Percentiles rank a stretch among this genome's conserved stretches.
Conservation (phyloP, 2,113 vertebrate genomes). For the Talpa occidentalis region DNA sequence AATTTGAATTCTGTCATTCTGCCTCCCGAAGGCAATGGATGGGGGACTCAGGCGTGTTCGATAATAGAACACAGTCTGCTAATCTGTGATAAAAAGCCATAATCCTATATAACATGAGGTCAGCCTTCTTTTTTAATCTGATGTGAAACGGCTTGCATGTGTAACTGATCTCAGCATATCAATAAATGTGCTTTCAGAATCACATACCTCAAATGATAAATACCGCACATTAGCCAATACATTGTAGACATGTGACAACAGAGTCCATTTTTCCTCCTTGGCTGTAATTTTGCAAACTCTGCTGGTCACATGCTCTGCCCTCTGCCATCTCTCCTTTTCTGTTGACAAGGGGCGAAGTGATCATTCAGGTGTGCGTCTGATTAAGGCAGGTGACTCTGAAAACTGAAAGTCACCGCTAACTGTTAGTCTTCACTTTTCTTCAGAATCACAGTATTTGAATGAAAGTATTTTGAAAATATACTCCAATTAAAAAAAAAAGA, state of each 20-base stretch:
- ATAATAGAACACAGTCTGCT: constrained; percentile 38
- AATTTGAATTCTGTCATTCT: constrained; percentile 68
- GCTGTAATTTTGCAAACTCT: background rate
- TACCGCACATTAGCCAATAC: background rate
- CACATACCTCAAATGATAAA: background rate
- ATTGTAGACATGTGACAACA: background rate
- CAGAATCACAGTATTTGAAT: background rate
- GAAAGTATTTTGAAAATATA: background rate
- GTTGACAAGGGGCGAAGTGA: background rate
- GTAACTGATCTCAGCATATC: background rate
- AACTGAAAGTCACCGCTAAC: background rate
- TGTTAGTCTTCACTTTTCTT: background rate
- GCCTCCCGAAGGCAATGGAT: background rate
- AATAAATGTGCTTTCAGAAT: background rate
- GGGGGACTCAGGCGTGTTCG: background rate
- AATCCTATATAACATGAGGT: constrained; percentile 22
- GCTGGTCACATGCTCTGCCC: background rate
- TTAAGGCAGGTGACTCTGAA: background rate
- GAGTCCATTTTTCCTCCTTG: background rate
- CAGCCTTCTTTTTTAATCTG: constrained; percentile 59
- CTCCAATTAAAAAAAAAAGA: background rate
- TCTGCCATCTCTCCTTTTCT: background rate
- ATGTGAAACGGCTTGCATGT: constrained; percentile 12
- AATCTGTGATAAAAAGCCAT: constrained; percentile 49
- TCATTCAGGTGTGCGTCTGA: background rate